Conservation (phyloP, 2,888 invertebrate species). For the Tenodera sinensis region DNA sequence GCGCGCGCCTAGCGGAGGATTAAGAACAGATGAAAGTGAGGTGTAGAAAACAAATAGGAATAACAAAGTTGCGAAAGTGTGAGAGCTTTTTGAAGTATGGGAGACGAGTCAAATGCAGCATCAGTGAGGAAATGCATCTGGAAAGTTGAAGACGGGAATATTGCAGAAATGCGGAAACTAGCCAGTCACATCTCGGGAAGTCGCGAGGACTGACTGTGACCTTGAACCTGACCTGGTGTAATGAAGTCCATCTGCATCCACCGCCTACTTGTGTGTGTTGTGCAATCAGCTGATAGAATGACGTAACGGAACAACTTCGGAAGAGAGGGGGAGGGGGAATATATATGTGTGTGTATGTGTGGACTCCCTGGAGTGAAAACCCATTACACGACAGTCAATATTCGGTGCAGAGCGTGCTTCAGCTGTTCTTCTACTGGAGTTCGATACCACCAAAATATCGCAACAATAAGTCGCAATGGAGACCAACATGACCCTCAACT, state of each 20-base stretch:
- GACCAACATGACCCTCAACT: too few species aligned
- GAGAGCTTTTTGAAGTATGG: too few species aligned
- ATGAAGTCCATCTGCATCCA: constrained; percentile 13
- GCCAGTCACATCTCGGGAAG: background rate
- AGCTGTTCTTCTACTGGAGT: background rate
- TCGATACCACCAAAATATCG: background rate
- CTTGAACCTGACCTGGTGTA: constrained; percentile 12
- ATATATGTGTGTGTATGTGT: background rate
- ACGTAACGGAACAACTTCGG: constrained; percentile 2
- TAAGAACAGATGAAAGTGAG: too few species aligned
- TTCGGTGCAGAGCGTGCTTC: background rate
- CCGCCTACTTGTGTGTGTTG: background rate
- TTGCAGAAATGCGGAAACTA: background rate
- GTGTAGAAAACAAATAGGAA: too few species aligned
- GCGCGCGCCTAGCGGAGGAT: too few species aligned
- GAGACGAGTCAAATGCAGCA: too few species aligned
- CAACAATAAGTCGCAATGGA: too few species aligned
- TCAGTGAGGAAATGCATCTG: too few species aligned
- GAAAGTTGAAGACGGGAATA: too few species aligned
- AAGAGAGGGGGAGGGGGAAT: background rate
- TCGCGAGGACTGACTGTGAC: background rate
- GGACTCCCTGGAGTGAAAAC: constrained; percentile 8
- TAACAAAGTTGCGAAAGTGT: too few species aligned
- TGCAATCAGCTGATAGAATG: constrained; percentile 10
- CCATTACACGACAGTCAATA: constrained; percentile 1